phyloP scores from a whole-genome alignment of 92 coral and sea anemone genomes.

The Porites evermanni region DNA sequence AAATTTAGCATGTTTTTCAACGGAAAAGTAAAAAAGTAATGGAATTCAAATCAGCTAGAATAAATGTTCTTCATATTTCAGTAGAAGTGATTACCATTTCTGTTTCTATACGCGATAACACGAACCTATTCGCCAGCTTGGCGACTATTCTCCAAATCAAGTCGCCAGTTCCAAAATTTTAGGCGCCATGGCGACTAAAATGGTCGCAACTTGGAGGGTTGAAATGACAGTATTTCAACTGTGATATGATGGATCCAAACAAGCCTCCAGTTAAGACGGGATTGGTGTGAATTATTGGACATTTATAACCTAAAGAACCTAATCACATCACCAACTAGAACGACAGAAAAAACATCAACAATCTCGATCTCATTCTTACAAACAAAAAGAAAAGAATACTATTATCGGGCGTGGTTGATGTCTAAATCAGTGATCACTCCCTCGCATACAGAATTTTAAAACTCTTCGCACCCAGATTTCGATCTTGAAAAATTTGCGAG shows the following conservation, averaged over 20 bases:
- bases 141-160: no score
- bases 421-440: neutral
- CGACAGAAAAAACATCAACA: conserved; percentile 20
- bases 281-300: conserved; percentile 27
- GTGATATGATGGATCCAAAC: conserved; percentile 49
- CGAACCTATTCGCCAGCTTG: no score
- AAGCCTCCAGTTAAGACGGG: conserved; percentile 39
- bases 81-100: no score
- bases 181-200: no score
- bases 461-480: conserved; percentile 46
- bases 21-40: no score
- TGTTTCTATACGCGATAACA: no score
- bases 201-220: no score
- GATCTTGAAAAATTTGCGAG: conserved; percentile 40
- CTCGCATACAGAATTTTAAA: conserved; percentile 16
- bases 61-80: no score
- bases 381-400: conserved; percentile 16
- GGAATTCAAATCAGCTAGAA: no score
- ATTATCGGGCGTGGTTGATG: neutral
- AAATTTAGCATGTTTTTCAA: no score
- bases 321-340: conserved; percentile 38
- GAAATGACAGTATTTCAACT: no score
- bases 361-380: conserved; percentile 46
- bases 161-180: no score
- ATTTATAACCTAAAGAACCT: conserved; percentile 27